These are phyloP conservation scores for Boloria selene DNA, from an alignment of 2,888 invertebrate genomes.

Conservation along the genomic window DNA sequence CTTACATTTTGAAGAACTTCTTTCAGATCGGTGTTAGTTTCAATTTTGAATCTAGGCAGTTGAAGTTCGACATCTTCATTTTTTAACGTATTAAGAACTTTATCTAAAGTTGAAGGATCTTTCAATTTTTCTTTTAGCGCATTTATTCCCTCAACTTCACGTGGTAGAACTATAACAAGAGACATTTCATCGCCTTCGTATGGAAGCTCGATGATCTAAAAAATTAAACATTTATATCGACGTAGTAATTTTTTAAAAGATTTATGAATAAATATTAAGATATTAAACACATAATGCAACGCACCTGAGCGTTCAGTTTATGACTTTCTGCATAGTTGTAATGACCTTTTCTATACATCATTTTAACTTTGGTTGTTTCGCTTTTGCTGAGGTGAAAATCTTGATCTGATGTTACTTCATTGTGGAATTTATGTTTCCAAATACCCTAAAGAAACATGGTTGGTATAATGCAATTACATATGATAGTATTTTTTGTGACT, in stretches of 20 bases:
- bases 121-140: constrained; percentile 83
- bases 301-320: constrained; percentile 65
- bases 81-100: constrained; percentile 66
- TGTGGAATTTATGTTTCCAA: constrained; percentile 86
- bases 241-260: neutral
- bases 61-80: constrained; percentile 82
- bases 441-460: constrained; percentile 66
- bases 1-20: constrained; percentile 83
- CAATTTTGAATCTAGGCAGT: constrained; percentile 91
- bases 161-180: constrained; percentile 89
- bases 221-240: constrained; percentile 25
- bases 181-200: constrained; percentile 86
- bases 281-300: neutral
- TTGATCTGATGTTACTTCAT: constrained; percentile 73
- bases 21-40: constrained; percentile 85
- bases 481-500: neutral
- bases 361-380: constrained; percentile 83
- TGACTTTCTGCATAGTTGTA: constrained; percentile 63
- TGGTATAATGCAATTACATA: neutral
- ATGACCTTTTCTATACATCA: constrained; percentile 83
- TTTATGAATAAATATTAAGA: neutral
- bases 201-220: constrained; percentile 86
- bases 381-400: constrained; percentile 84
- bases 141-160: constrained; percentile 84
- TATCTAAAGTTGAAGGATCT: constrained; percentile 59